Base-by-base conservation (phyloP, 1,140 invertebrate species). In the Caenorhabditis remanei region DNA sequence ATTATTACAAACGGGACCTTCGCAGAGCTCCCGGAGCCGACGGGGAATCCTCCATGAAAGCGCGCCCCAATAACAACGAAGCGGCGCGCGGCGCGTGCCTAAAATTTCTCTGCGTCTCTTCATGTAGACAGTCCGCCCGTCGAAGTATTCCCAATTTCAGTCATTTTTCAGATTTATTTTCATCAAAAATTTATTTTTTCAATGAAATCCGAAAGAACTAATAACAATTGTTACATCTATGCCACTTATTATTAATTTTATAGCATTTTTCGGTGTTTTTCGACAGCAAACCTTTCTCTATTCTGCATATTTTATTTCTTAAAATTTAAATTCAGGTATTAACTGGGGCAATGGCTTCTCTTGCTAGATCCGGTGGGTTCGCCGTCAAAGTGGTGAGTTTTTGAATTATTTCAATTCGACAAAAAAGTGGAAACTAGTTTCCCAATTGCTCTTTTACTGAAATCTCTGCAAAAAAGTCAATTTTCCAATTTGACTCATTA, bases 381-480 rank as follows among this genome's bases (percentile, higher is more conserved):
- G 84, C 88, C n/a, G 65, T 83, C 43, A 89, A 89, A 85, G 61
- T 89, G 83, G 88, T 89, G 48, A 41, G 85, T 53, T 61, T 79
- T 63, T 50, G 32, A 32, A 32, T 50, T 1, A 4, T 55, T 55
- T 40, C 2, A 40, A 65, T 41, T 5, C 7, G 40, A 65, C 32
- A 7, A 32, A 21, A n/a, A 41, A 65, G 6, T n/a, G 16, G n/a
- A 32, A 63, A 48, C 13, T 11, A 82, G 8, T 9, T 14, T 7
- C 32, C 32, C 1, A 32, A 2, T 32, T 32, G 8, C 7, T 40
- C 1, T 75, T 83, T 9, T 21, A 56, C 48, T 48, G 19, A 40
- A 24, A 43, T 84, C 14, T 55, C 24, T 0, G 4, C 14, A 79
- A 87, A 58, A 19, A 56, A 13, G 13, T 14, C 21, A 13, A 14